A percentile compares a stretch with the other conserved stretches of the same genome.
Conservation (phyloP, 2,888 invertebrate genomes). For the Lamproptera curius region DNA sequence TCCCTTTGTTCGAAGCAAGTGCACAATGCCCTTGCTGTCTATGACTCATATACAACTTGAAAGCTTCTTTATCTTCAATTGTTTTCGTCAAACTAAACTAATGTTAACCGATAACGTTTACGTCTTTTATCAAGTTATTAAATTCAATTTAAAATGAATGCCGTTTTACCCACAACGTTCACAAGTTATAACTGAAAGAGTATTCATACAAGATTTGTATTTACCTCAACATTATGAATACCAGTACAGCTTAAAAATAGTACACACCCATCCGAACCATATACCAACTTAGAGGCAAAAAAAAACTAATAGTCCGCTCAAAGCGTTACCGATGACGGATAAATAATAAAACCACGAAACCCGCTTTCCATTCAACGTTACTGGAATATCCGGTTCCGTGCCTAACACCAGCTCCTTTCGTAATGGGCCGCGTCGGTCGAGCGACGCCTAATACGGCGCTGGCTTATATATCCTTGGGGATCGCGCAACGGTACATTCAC, state of each 20-base stretch:
- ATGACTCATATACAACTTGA: slow-evolving; percentile 20
- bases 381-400: slow-evolving; percentile 18
- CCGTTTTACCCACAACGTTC: background rate
- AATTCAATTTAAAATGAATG: no score
- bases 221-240: background rate
- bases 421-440: slow-evolving; percentile 7
- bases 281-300: no score
- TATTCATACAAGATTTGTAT: background rate
- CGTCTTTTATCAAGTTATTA: background rate
- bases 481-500: slow-evolving; percentile 6
- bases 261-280: no score
- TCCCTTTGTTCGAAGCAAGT: slow-evolving; percentile 18
- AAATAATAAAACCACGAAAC: slow-evolving; percentile 3
- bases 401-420: slow-evolving; percentile 10
- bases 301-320: no score
- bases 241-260: background rate
- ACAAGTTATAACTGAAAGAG: background rate
- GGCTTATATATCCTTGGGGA: slow-evolving; percentile 7
- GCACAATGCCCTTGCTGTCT: slow-evolving; percentile 8
- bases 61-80: background rate
- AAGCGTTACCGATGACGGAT: background rate
- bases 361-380: slow-evolving; percentile 13
- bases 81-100: background rate
- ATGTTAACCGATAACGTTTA: no score
- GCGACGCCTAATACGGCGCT: slow-evolving; percentile 8